A percentile compares a stretch with the other conserved stretches of the same genome.
Conservation (phyloP, 2,888 invertebrate genomes). For the Acronicta psi region DNA sequence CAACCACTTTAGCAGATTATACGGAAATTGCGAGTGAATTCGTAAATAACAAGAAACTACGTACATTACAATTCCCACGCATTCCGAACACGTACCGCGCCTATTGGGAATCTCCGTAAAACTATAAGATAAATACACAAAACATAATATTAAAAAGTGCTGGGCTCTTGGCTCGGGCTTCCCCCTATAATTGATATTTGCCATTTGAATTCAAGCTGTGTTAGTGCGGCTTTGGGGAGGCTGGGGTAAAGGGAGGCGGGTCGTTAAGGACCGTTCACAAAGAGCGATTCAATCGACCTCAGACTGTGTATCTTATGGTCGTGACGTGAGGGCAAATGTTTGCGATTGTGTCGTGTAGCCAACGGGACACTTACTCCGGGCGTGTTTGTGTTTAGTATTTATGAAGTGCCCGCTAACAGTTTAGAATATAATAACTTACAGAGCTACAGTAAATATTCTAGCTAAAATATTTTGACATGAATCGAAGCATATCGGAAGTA, state of each 20-base stretch:
- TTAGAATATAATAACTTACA: neutral
- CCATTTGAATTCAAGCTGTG: conserved; percentile 78
- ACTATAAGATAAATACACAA: conserved; percentile 59
- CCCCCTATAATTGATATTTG: conserved; percentile 76
- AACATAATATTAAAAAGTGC: conserved; percentile 57
- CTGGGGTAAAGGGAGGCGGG: conserved; percentile 42
- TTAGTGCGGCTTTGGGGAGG: conserved; percentile 54
- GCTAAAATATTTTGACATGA: conserved; percentile 1
- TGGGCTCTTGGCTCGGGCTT: conserved; percentile 36
- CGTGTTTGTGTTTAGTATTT: conserved; percentile 58
- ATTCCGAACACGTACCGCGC: conserved; percentile 53
- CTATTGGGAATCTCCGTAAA: conserved; percentile 50
- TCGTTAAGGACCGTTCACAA: conserved; percentile 69
- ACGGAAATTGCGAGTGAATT: conserved; percentile 32
- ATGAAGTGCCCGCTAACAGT: conserved; percentile 57
- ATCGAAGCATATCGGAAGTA: neutral
- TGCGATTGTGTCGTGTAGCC: conserved; percentile 56
- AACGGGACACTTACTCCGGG: conserved; percentile 57
- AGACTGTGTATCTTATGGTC: conserved; percentile 72
- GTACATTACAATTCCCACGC: conserved; percentile 34
- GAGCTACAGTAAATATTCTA: neutral
- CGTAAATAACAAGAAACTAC: conserved; percentile 37
- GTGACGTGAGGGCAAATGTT: conserved; percentile 70
- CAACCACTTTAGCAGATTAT: conserved; percentile 35
- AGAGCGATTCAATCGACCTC: conserved; percentile 70